phyloP scores from a whole-genome alignment of 1,140 invertebrate genomes.

The Frieseomelitta varia region DNA sequence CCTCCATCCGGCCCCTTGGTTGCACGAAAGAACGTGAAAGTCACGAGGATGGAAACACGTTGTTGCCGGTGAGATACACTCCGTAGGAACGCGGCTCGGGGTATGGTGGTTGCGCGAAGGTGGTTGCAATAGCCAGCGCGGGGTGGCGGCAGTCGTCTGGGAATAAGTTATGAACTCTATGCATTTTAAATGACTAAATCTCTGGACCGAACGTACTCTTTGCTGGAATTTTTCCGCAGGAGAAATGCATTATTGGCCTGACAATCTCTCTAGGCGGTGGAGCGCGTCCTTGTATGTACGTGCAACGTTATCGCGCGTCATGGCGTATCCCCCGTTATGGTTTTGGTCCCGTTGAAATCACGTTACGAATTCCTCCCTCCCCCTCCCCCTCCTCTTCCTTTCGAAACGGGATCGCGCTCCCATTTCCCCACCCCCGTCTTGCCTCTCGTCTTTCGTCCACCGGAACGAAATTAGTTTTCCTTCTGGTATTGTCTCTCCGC shows the following conservation, averaged over 20 bases:
- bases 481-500: not conserved
- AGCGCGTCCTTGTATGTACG: conserved; percentile 49
- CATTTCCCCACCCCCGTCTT: conserved; percentile 16
- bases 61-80: conserved; percentile 47
- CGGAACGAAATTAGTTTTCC: conserved; percentile 44
- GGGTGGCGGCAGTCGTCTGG: conserved; percentile 56
- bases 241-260: conserved; percentile 76
- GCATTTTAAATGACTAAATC: conserved; percentile 79
- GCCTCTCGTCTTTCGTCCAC: not conserved
- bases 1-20: no score
- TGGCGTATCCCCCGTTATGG: not conserved
- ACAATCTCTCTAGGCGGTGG: conserved; percentile 65
- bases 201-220: conserved; percentile 72
- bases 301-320: conserved; percentile 53
- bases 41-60: conserved; percentile 48
- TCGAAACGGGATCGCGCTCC: conserved; percentile 22
- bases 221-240: conserved; percentile 62
- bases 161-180: conserved; percentile 79
- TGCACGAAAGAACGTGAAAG: conserved; percentile 38
- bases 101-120: conserved; percentile 1
- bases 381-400: not conserved
- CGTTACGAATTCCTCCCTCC: conserved; percentile 24
- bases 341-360: conserved; percentile 33
- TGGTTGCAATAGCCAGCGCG: conserved; percentile 38
- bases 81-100: not conserved